These are phyloP conservation scores for Chlorops oryzae DNA, from an alignment of 1,140 invertebrate species.

Conservation along the genomic window DNA sequence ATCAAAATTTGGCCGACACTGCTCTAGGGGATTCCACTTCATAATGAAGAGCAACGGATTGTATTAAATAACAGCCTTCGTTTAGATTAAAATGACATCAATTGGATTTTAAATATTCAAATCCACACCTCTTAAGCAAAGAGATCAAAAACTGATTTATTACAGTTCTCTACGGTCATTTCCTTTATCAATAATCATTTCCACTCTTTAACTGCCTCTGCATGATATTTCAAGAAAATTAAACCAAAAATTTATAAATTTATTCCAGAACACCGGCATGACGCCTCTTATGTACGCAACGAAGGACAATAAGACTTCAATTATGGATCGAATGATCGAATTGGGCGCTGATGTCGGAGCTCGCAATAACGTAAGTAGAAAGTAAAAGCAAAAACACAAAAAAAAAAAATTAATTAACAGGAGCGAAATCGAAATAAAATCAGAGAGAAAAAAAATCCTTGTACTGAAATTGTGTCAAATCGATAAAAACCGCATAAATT, in stretches of 20 bases:
- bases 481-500: constrained; percentile 45
- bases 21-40: too few species aligned
- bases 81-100: too few species aligned
- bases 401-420: not conserved
- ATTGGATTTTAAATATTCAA: too few species aligned
- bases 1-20: too few species aligned
- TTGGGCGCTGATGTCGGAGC: constrained; percentile 86
- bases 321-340: constrained; percentile 85
- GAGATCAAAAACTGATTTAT: too few species aligned
- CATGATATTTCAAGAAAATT: too few species aligned
- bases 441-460: constrained; percentile 19
- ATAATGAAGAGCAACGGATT: too few species aligned
- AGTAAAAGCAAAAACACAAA: not conserved
- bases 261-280: constrained; percentile 76
- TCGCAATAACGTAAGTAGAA: constrained; percentile 74
- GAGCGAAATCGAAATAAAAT: not conserved
- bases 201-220: not conserved
- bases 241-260: too few species aligned
- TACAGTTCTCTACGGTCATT: not conserved
- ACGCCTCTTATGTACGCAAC: constrained; percentile 92
- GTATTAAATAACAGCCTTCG: too few species aligned
- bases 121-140: too few species aligned
- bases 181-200: not conserved
- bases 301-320: constrained; percentile 84
- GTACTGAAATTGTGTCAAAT: constrained; percentile 43